Evolutionary conservation across 2,888 invertebrate species (phyloP).

Genomic region (Chloroclysta siterata): DNA sequence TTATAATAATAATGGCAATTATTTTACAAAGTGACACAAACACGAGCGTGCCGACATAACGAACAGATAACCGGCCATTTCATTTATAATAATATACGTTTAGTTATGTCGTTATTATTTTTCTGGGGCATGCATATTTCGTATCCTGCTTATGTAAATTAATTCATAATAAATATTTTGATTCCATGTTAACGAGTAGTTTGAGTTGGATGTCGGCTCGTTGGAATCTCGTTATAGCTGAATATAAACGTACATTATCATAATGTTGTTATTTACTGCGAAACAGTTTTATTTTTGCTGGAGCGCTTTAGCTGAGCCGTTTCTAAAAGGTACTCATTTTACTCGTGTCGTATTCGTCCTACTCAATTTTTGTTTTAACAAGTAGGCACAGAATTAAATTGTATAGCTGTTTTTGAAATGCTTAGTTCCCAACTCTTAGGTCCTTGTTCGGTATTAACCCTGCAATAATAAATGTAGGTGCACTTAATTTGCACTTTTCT

Average conservation of each 20-base stretch:
- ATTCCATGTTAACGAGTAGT: constrained; percentile 77
- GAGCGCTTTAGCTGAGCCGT: constrained; percentile 17
- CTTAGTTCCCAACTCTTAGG: no score
- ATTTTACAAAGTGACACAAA: constrained; percentile 2
- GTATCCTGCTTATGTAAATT: constrained; percentile 76
- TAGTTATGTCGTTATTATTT: constrained; percentile 39
- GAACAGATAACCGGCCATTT: constrained; percentile 16
- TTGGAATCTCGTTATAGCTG: constrained; percentile 72
- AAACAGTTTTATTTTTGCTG: constrained; percentile 36
- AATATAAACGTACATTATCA: constrained; percentile 72
- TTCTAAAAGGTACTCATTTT: neutral
- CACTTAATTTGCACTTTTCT: no score
- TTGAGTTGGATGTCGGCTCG: constrained; percentile 64
- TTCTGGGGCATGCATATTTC: constrained; percentile 67
- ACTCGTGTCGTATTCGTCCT: neutral
- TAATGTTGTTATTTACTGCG: constrained; percentile 76
- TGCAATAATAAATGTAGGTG: no score
- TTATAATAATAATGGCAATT: neutral
- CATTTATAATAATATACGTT: constrained; percentile 12
- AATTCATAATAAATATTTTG: constrained; percentile 82
- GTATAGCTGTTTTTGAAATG: no score
- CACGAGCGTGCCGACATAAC: constrained; percentile 11
- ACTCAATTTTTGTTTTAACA: neutral
- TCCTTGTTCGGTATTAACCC: no score
- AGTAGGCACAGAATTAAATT: neutral